Base-by-base conservation (phyloP, 2,113 vertebrate genomes). In the Thalassoma bifasciatum region DNA sequence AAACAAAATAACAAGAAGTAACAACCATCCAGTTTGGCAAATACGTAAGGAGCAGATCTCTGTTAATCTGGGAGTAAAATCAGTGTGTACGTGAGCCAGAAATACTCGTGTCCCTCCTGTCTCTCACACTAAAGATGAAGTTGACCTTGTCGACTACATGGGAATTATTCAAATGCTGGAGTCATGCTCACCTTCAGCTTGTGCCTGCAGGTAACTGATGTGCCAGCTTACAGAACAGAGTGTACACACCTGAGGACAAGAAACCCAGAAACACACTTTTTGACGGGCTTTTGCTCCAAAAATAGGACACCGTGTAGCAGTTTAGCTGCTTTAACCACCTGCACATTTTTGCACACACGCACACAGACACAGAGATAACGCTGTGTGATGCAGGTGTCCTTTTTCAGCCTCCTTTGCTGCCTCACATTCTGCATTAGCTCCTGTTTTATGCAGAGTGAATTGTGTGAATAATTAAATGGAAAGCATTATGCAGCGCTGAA, bases 101-200 rank as follows among this genome's bases (percentile, higher is more conserved):
- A 46, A 10, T n/a, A 10, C 19, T 49, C n/a, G 46, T 54, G 38
- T 38, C 30, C 44, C 58, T 37, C 21, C 21, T 7, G 0, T 26
- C 4, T 47, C 26, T 21, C 49, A 16, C 4, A 17, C 44, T 59
- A 57, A 53, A 71, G 14, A 51, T 9, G n/a, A 40, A 7, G 23
- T 42, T 72, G 68, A 82, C 77, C 44, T 81, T 84, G 65, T 72
- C 19, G 9, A 26, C 56, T 72, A 34, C 22, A 12, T 42, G 42
- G 44, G 17, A 68, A 57, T 53, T 62, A 77, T 82, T 79, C 44
- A 82, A 75, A 83, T 42, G 40, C 46, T 30, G 63, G 71, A 75
- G 40, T 80, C 82, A 75, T 59, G 63, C 58, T 81, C 70, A 68
- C 76, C 76, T 84, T 77, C 56, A 68, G 44, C 54, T n/a, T 13